Conservation (phyloP, 2,888 invertebrate genomes). For the Thymelicus lineola region DNA sequence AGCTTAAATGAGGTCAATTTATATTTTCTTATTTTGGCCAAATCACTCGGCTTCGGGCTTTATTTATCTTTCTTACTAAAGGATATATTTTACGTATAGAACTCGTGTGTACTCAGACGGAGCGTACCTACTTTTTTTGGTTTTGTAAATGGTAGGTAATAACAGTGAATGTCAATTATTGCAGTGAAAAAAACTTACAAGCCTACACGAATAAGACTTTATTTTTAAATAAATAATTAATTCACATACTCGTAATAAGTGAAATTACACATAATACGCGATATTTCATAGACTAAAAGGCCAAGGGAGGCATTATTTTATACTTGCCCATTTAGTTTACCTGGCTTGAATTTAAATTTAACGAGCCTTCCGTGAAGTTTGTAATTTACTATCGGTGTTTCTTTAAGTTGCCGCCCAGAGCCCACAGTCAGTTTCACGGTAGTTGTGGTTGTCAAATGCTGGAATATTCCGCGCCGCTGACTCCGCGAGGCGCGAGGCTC, state of each 20-base stretch:
- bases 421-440: not conserved
- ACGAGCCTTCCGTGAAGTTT: not conserved
- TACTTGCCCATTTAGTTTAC: not conserved
- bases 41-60: not conserved
- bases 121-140: too few relatives aligned
- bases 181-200: too few relatives aligned
- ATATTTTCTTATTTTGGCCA: not conserved
- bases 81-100: not conserved
- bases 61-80: not conserved
- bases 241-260: too few relatives aligned
- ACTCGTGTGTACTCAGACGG: too few relatives aligned
- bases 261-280: too few relatives aligned
- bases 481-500: not conserved
- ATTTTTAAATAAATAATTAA: too few relatives aligned
- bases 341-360: not conserved
- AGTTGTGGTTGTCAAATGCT: not conserved
- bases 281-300: too few relatives aligned
- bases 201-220: too few relatives aligned
- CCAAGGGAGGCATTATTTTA: too few relatives aligned
- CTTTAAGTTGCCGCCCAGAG: not conserved
- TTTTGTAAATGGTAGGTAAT: too few relatives aligned
- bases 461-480: conserved; percentile 7
- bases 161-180: too few relatives aligned
- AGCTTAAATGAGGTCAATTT: not conserved
- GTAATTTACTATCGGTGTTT: not conserved